phyloP scores from a whole-genome alignment of 1,140 invertebrate genomes.

The Micrasema minimum region DNA sequence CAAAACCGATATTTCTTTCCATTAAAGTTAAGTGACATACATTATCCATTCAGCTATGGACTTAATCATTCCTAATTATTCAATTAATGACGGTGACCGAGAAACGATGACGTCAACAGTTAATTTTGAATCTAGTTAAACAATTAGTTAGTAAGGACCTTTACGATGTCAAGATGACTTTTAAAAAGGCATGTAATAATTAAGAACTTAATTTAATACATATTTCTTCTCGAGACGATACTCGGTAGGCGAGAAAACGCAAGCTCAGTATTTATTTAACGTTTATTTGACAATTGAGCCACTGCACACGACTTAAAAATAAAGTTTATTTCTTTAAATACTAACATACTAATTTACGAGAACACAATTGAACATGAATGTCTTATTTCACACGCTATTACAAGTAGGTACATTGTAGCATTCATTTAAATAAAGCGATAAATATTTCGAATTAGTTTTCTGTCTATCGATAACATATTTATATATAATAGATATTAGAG shows the following conservation, averaged over 20 bases:
- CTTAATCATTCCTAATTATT: slow-evolving; percentile 52
- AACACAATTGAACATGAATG: too few species aligned
- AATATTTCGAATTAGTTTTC: too few species aligned
- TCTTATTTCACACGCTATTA: too few species aligned
- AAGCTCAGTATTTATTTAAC: too few species aligned
- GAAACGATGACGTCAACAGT: slow-evolving; percentile 44
- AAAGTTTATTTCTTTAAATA: too few species aligned
- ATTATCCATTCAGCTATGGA: neutral
- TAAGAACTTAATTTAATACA: neutral
- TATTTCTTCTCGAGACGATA: neutral
- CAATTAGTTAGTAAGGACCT: slow-evolving; percentile 41
- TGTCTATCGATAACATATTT: too few species aligned
- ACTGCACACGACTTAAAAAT: neutral
- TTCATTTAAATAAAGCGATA: too few species aligned
- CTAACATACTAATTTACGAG: too few species aligned
- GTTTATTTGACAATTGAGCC: neutral
- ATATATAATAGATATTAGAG: too few species aligned
- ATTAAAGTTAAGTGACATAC: slow-evolving; percentile 18
- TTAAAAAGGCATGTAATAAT: neutral
- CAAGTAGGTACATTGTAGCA: too few species aligned
- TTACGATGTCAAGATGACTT: neutral
- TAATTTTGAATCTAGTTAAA: slow-evolving; percentile 50
- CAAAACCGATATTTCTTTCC: neutral
- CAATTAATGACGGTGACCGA: slow-evolving; percentile 43
- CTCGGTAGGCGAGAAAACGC: too few species aligned